phyloP scores from a whole-genome alignment of 2,113 vertebrate species.

The Cavia aperea region DNA sequence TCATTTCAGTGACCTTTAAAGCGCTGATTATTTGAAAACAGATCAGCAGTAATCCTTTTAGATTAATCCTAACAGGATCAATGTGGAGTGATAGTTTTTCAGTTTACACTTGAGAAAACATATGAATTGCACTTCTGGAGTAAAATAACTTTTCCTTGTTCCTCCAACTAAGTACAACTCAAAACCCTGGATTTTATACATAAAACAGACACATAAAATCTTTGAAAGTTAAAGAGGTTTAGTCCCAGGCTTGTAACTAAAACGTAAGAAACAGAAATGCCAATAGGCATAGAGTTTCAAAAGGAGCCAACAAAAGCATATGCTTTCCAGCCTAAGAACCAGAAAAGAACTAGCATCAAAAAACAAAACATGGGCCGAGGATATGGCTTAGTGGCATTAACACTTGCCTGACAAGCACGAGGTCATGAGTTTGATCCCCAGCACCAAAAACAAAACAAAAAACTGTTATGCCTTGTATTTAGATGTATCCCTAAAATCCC shows the following conservation, averaged over 20 bases:
- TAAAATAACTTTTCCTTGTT: neutral
- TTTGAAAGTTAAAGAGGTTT: neutral
- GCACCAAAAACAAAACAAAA: neutral
- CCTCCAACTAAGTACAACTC: neutral
- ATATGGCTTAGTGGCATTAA: too few species aligned
- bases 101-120: constrained; percentile 27
- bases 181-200: neutral
- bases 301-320: neutral
- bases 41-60: neutral
- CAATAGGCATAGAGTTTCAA: neutral
- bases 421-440: too few species aligned
- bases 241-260: neutral
- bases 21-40: neutral
- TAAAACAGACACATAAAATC: neutral
- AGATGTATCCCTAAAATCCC: neutral
- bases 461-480: neutral
- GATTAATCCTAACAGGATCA: neutral
- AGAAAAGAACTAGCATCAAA: neutral
- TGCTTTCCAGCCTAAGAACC: neutral
- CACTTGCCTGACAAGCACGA: too few species aligned
- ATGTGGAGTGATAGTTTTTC: constrained; percentile 6
- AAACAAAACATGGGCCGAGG: neutral
- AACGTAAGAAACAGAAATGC: neutral
- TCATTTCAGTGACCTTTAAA: neutral
- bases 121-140: neutral